Base-by-base conservation (phyloP, 2,113 vertebrate genomes). In the Chamaetylas fuelleborni region DNA sequence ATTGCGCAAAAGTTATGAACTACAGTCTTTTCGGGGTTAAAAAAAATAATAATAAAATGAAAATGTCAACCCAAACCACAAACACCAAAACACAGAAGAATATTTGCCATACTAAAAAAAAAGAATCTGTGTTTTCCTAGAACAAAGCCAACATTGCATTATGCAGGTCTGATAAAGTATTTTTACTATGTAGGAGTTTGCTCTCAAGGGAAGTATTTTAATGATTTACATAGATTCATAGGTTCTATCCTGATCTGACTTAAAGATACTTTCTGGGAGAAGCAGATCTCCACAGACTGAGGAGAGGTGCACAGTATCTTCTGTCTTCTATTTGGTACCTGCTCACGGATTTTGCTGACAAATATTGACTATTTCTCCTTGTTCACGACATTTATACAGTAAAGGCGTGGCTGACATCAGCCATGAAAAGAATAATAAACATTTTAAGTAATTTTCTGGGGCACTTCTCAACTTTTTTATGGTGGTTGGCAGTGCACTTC, bases 1-100 rank as follows among this genome's bases (percentile, higher is more conserved):
- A 34, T 61, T 83, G 53, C 67, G 43, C 28, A 74, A 45, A 83
- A 90, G 22, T 86, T 88, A 65, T 50, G 86, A 76, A 76, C 38
- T 67, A 18, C 7, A 73, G 58, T 20, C 5, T 73, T 91, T 40
- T 31, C 0, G 0, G 51, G 8, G 38, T 90, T 70, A 66, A 86
- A 57, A 88, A 25, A 40, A 16, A 26, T 2, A 45, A 50, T 4
- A 48, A 48, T 6, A 23, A 47, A 45, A 40, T 29, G 2, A 50
- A 50, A 34, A 57, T 18, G 51, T 36, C 11, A 19, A 56, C 19
- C 3, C 51, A 80, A 54, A 56, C 19, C 8, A 56, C 24, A 61
- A 92, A 62, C 34, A 62, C 31, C 58, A 88, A 69, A 89, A 71
- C n/a, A 40, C 25, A 71, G 23, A 81, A 42, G 19, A 78, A 42